Conservation (phyloP, 1,140 invertebrate species). For the Trichonephila clavata region DNA sequence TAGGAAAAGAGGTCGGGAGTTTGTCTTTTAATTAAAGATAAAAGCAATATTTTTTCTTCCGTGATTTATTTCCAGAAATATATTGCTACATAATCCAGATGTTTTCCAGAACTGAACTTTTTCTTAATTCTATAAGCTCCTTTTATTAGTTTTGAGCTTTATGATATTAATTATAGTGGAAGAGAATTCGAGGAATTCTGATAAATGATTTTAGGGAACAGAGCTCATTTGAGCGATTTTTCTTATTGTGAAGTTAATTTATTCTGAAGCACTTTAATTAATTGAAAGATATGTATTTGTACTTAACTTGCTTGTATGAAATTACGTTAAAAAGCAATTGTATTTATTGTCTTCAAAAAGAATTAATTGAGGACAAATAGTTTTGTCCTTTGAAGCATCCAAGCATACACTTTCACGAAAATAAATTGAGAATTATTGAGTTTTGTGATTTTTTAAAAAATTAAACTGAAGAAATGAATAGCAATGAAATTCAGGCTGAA, state of each 20-base stretch:
- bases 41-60: conserved; percentile 41
- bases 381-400: neutral
- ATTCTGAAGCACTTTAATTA: conserved; percentile 33
- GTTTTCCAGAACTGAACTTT: neutral
- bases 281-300: conserved; percentile 14
- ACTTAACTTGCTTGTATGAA: neutral
- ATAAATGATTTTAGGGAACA: neutral
- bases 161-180: conserved; percentile 36
- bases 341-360: neutral
- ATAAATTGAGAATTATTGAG: neutral
- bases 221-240: neutral
- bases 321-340: neutral
- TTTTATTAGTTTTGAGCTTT: conserved; percentile 45
- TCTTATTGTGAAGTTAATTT: neutral
- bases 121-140: neutral
- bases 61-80: conserved; percentile 53
- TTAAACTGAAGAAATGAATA: too few relatives aligned
- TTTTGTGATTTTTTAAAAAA: too few relatives aligned
- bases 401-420: neutral
- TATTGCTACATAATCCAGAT: conserved; percentile 50
- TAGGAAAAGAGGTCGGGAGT: neutral
- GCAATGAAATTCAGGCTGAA: too few relatives aligned
- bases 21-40: conserved; percentile 37
- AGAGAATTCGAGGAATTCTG: too few relatives aligned
- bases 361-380: neutral